A percentile compares a stretch with the other conserved stretches of the same genome.
Conservation (phyloP, 64 coral and sea anemone species). For the Montipora cactus region DNA sequence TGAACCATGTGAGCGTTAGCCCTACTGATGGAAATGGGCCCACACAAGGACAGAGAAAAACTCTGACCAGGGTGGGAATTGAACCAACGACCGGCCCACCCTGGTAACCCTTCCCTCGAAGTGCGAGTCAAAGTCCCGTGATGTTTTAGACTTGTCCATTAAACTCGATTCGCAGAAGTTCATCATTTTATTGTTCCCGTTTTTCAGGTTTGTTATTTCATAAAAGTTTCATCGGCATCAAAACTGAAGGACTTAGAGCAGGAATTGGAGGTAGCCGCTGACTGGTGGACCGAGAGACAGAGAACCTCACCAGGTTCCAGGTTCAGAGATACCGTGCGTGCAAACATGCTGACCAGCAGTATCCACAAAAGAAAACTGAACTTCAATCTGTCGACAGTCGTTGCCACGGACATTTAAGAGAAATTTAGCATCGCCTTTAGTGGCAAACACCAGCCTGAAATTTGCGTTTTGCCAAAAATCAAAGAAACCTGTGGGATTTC, state of each 20-base stretch:
- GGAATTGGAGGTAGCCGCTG: conserved; percentile 19
- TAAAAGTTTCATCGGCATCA: conserved; percentile 18
- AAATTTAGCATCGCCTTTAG: too few relatives aligned
- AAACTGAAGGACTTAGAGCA: conserved; percentile 20
- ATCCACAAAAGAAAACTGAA: conserved; percentile 17
- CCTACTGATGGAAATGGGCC: too few relatives aligned
- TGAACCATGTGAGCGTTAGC: too few relatives aligned
- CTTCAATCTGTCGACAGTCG: background rate
- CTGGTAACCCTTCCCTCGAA: background rate
- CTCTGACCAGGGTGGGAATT: too few relatives aligned
- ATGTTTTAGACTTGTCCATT: too few relatives aligned
- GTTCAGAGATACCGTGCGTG: conserved; percentile 11
- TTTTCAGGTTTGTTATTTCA: conserved; percentile 9
- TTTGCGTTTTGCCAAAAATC: too few relatives aligned
- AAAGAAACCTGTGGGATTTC: too few relatives aligned
- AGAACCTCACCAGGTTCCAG: conserved; percentile 28
- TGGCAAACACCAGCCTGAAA: too few relatives aligned
- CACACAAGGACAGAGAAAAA: too few relatives aligned
- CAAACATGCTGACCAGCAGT: conserved; percentile 32
- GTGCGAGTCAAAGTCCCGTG: background rate
- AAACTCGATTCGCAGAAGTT: too few relatives aligned
- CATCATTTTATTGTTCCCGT: too few relatives aligned
- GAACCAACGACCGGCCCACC: too few relatives aligned
- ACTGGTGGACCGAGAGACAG: conserved; percentile 42
- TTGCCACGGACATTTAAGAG: background rate